A percentile compares a stretch with the other conserved stretches of the same genome.
These are phyloP conservation scores for Clepsis dumicolana DNA, from an alignment of 2,888 invertebrate species.

Conservation along the genomic window DNA sequence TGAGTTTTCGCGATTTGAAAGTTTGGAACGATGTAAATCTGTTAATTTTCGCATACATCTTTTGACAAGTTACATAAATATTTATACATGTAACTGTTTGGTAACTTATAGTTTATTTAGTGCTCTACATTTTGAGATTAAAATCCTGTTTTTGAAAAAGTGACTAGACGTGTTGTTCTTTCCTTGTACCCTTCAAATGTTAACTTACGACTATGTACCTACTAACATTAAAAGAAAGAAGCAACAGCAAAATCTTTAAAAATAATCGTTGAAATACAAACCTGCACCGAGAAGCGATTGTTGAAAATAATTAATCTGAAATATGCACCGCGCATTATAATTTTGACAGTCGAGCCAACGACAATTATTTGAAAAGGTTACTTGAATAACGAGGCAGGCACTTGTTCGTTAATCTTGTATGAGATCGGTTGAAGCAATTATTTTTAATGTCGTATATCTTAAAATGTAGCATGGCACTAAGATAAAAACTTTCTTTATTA, in stretches of 20 bases:
- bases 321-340: slow-evolving; percentile 8
- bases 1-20: no score
- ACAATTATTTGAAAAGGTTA: slow-evolving; percentile 17
- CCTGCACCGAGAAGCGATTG: background rate
- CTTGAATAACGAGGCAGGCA: slow-evolving; percentile 22
- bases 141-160: no score
- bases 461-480: background rate
- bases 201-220: no score
- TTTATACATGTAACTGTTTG: no score
- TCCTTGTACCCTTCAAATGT: no score
- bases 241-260: background rate
- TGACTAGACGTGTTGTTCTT: no score
- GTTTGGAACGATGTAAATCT: no score
- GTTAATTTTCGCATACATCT: no score
- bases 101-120: no score
- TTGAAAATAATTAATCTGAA: slow-evolving; percentile 2
- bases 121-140: no score
- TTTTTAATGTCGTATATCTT: background rate
- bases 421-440: slow-evolving; percentile 13
- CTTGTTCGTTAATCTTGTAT: slow-evolving; percentile 15
- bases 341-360: slow-evolving; percentile 12
- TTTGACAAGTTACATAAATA: no score
- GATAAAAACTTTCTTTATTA: background rate
- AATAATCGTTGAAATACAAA: background rate
- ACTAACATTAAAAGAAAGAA: no score